These are phyloP conservation scores for Xestia xanthographa DNA, from an alignment of 2,888 invertebrate species.

Conservation along the genomic window DNA sequence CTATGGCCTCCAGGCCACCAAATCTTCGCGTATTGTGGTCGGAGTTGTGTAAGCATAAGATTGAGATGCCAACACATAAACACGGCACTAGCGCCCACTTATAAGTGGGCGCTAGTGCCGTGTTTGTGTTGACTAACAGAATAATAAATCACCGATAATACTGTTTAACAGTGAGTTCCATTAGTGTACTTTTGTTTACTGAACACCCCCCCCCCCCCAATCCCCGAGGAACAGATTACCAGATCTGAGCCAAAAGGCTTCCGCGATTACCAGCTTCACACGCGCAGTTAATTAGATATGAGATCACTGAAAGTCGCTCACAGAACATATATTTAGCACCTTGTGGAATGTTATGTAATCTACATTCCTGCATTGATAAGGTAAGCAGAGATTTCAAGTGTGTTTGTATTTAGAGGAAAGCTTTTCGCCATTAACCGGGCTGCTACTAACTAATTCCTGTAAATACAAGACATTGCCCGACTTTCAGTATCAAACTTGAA, in stretches of 20 bases:
- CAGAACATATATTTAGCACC: background rate
- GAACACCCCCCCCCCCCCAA: background rate
- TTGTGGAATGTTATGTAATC: too few relatives aligned
- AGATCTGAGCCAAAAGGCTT: constrained; percentile 36
- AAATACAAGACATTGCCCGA: background rate
- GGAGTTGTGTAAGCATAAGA: background rate
- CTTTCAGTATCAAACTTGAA: background rate
- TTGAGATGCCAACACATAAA: background rate
- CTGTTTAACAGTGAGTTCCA: constrained; percentile 2
- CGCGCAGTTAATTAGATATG: constrained; percentile 40
- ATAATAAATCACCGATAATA: background rate
- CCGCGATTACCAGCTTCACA: constrained; percentile 37
- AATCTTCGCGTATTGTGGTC: background rate
- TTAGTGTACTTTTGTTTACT: constrained; percentile 19
- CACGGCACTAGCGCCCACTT: background rate
- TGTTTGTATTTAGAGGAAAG: background rate
- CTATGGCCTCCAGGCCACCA: background rate
- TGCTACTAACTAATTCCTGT: background rate
- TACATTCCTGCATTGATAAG: too few relatives aligned
- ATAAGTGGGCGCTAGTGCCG: too few relatives aligned
- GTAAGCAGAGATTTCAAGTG: background rate
- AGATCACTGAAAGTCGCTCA: constrained; percentile 21
- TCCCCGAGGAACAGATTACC: constrained; percentile 51
- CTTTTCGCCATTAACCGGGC: background rate
- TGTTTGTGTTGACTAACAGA: too few relatives aligned